phyloP scores from a whole-genome alignment of 2,113 vertebrate species.

The Donacobius atricapilla region DNA sequence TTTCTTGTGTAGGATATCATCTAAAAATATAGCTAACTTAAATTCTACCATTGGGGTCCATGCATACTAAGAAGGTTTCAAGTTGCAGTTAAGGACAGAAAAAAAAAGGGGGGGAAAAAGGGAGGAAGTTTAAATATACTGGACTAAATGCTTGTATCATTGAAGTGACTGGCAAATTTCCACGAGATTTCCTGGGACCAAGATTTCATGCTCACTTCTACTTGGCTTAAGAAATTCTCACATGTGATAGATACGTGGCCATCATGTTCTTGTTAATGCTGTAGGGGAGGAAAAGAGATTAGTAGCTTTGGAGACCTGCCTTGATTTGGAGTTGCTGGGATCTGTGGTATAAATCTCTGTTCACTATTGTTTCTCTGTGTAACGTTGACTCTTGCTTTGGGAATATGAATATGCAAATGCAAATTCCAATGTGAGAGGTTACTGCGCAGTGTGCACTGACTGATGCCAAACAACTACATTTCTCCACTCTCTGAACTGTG shows the following conservation, averaged over 20 bases:
- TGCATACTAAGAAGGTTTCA: background rate
- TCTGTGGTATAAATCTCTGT: background rate
- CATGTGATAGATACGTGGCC: background rate
- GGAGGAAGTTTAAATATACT: background rate
- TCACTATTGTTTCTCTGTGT: background rate
- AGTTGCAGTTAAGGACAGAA: background rate
- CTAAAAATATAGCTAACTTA: background rate
- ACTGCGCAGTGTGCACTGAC: background rate
- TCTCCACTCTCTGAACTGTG: background rate
- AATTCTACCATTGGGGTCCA: background rate
- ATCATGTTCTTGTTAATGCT: background rate
- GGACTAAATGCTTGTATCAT: background rate
- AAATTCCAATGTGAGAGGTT: background rate
- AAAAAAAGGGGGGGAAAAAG: too few species aligned
- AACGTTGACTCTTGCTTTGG: background rate
- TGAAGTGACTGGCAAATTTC: background rate
- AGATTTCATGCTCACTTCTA: background rate
- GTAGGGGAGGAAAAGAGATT: background rate
- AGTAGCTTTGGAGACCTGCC: background rate
- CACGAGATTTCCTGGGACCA: background rate
- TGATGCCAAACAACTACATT: background rate
- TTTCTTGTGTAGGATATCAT: background rate
- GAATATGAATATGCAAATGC: conserved; percentile 38
- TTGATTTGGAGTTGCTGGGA: background rate
- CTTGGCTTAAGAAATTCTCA: background rate